phyloP scores from a whole-genome alignment of 2,113 vertebrate genomes.

The Penelope pileata region DNA sequence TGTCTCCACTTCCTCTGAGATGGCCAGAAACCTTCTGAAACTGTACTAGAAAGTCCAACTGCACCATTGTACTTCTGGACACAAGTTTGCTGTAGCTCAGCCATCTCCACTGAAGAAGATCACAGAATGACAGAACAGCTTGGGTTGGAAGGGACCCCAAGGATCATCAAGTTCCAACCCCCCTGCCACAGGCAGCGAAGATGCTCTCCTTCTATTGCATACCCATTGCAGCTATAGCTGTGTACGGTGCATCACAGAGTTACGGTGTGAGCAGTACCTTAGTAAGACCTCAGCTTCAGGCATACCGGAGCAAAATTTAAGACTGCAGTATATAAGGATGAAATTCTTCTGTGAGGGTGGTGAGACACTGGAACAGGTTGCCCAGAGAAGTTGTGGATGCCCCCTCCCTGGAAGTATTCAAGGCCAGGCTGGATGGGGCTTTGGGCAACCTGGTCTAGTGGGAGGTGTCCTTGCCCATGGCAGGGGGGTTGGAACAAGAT shows the following conservation, averaged over 20 bases:
- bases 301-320: not conserved
- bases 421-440: too few species aligned
- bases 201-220: rapidly evolving
- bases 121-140: too few species aligned
- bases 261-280: rapidly evolving
- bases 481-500: too few species aligned
- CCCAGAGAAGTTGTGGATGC: too few species aligned
- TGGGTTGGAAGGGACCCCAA: too few species aligned
- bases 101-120: not conserved
- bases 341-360: too few species aligned
- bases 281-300: not conserved
- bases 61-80: not conserved
- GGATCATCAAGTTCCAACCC: too few species aligned
- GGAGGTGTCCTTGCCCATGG: too few species aligned
- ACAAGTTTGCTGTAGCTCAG: not conserved
- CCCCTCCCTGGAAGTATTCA: too few species aligned
- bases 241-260: not conserved
- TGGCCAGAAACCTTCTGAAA: not conserved
- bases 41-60: not conserved
- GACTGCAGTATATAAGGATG: not conserved
- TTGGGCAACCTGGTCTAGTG: too few species aligned
- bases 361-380: too few species aligned
- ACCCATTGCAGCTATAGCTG: not conserved
- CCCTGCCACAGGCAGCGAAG: too few species aligned
- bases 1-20: not conserved